phyloP scores from a whole-genome alignment of 2,797 vertebrate genomes.

The Acanthis flammea region DNA sequence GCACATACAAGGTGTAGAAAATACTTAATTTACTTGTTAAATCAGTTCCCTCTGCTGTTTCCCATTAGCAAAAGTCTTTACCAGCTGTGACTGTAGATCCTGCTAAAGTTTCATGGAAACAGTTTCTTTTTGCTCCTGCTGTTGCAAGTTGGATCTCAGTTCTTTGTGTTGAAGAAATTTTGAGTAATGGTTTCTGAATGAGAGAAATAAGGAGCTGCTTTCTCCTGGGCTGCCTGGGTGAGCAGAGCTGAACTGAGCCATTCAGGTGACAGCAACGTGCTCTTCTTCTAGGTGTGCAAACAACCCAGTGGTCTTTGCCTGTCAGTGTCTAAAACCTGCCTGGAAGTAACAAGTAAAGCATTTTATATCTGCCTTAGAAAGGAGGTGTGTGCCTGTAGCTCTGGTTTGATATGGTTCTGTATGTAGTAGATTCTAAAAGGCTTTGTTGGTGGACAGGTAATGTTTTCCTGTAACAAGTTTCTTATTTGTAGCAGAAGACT shows the following conservation, averaged over 20 bases:
- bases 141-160: background rate
- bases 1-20: background rate
- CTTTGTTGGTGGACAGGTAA: background rate
- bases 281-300: background rate
- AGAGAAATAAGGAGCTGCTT: background rate
- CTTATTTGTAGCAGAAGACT: background rate
- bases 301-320: background rate
- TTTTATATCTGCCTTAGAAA: background rate
- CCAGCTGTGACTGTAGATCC: background rate
- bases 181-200: background rate
- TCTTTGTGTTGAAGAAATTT: background rate
- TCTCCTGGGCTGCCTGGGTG: background rate
- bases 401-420: rapidly evolving
- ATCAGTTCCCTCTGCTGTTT: background rate
- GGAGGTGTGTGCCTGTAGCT: background rate
- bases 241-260: background rate
- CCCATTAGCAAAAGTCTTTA: background rate
- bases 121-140: background rate
- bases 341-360: background rate
- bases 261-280: rapidly evolving
- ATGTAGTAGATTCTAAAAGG: background rate
- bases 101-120: background rate
- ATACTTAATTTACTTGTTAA: conserved; percentile 39
- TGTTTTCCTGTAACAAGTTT: background rate
- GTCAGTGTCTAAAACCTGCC: background rate